phyloP scores from a whole-genome alignment of 2,888 invertebrate genomes.

The Oxystoma pomonae region DNA sequence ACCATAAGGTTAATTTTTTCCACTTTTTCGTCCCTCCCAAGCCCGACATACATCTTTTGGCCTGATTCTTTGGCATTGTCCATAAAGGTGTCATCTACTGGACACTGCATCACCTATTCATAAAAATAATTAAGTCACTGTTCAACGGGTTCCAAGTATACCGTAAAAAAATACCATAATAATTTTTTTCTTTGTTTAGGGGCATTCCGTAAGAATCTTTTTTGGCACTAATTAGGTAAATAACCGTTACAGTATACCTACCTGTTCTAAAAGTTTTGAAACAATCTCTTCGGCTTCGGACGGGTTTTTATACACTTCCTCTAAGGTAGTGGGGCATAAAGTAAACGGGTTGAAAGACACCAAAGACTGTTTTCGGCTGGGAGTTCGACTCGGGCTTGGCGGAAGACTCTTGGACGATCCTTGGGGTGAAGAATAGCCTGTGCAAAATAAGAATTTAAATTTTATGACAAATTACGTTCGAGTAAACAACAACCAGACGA shows the following conservation, averaged over 20 bases:
- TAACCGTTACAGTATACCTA: too few relatives aligned
- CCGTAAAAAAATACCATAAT: too few relatives aligned
- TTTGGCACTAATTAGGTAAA: background rate
- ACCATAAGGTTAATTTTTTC: conserved; percentile 86
- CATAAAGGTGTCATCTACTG: conserved; percentile 77
- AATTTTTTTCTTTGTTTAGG: conserved; percentile 29
- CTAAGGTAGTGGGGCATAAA: conserved; percentile 48
- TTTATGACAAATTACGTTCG: too few relatives aligned
- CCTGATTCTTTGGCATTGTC: conserved; percentile 86
- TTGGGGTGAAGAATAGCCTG: too few relatives aligned
- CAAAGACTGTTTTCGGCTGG: conserved; percentile 65
- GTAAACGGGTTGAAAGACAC: conserved; percentile 58
- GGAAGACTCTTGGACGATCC: conserved; percentile 66
- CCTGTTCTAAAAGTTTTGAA: conserved; percentile 49
- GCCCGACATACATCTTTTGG: conserved; percentile 69
- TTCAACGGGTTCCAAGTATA: too few relatives aligned
- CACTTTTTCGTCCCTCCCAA: conserved; percentile 64
- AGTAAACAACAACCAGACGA: too few relatives aligned
- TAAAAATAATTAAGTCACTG: too few relatives aligned
- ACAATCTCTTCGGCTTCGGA: conserved; percentile 49
- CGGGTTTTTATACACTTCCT: conserved; percentile 42
- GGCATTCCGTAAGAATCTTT: conserved; percentile 1
- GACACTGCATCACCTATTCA: conserved; percentile 54
- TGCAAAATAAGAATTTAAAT: too few relatives aligned
- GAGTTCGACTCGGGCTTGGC: conserved; percentile 72